Conservation (phyloP, 2,113 vertebrate species). For the Oreotrochilus melanogaster region DNA sequence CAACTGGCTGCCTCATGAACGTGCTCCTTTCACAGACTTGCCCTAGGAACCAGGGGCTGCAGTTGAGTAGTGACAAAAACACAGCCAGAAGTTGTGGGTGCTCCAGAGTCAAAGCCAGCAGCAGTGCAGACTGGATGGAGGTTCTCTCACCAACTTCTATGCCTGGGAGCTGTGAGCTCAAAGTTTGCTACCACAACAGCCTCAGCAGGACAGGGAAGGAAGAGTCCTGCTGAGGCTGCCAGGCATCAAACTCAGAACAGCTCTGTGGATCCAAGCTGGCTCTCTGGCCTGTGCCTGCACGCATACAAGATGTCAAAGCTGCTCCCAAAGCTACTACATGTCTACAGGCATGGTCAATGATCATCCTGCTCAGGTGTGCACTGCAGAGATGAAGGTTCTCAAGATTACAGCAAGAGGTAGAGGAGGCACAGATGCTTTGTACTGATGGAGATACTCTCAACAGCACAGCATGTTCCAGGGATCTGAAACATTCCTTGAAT, state of each 20-base stretch:
- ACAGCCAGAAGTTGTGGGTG: neutral
- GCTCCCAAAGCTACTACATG: neutral
- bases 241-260: neutral
- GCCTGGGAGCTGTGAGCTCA: neutral
- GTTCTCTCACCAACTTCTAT: neutral
- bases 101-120: neutral
- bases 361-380: neutral
- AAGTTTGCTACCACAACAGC: neutral
- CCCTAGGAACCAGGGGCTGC: neutral
- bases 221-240: neutral
- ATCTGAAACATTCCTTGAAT: neutral
- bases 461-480: neutral
- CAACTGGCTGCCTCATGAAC: neutral
- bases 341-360: rapidly evolving
- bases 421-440: neutral
- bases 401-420: neutral
- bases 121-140: neutral
- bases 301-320: neutral
- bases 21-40: neutral
- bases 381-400: neutral
- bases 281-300: neutral
- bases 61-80: neutral
- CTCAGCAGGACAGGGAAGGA: neutral
- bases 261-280: neutral
- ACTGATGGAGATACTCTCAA: neutral